phyloP scores from a whole-genome alignment of 2,113 vertebrate genomes.

The Spizaetus ornatus region DNA sequence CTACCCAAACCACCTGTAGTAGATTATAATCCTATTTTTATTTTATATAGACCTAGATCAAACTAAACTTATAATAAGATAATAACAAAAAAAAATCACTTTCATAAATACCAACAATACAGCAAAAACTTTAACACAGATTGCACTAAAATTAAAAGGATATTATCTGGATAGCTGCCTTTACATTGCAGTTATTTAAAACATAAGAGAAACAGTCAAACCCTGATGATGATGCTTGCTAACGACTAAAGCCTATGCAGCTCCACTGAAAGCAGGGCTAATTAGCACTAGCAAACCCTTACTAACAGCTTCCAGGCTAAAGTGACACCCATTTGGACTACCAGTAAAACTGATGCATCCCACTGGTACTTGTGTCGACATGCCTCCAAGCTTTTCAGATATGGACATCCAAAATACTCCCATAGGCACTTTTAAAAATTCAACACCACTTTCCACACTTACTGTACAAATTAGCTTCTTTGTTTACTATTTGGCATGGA shows the following conservation, averaged over 20 bases:
- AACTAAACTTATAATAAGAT: not conserved
- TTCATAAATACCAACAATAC: not conserved
- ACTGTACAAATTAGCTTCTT: not conserved
- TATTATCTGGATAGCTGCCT: not conserved
- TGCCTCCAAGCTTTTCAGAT: not conserved
- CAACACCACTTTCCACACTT: accelerated
- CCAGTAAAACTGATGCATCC: not conserved
- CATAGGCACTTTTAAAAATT: not conserved
- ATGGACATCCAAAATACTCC: not conserved
- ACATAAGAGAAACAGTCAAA: not conserved
- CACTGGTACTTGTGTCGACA: not conserved
- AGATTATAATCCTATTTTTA: not conserved
- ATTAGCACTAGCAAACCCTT: not conserved
- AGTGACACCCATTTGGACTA: not conserved
- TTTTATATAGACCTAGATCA: not conserved
- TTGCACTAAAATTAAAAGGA: not conserved
- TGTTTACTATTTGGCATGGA: not conserved
- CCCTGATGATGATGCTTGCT: not conserved
- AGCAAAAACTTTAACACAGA: not conserved
- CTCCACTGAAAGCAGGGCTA: not conserved
- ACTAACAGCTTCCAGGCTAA: not conserved
- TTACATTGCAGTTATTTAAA: not conserved
- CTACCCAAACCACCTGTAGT: not conserved
- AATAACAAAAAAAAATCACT: not conserved
- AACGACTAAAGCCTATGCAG: not conserved